These are phyloP conservation scores for Aurelia sp. DNA, from an alignment of 30 jellyfish, hydroid and myxozoan genomes.

Conservation along the genomic window DNA sequence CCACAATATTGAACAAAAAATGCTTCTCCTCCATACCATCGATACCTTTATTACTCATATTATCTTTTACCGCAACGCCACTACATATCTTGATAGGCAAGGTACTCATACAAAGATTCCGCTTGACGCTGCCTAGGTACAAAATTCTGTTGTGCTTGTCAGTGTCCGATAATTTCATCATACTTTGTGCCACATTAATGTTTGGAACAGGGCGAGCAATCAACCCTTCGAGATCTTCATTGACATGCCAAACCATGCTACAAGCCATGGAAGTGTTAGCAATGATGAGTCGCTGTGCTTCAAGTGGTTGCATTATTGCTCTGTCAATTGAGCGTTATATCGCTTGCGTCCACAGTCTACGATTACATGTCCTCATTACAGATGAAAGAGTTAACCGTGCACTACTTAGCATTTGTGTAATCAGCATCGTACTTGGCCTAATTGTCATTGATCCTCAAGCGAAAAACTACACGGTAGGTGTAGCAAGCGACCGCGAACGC, in stretches of 20 bases:
- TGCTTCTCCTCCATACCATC: too few relatives aligned
- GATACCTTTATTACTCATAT: too few relatives aligned
- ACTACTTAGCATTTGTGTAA: too few relatives aligned
- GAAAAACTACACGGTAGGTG: background rate
- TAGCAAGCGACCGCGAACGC: too few relatives aligned
- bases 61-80: too few relatives aligned
- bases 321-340: slow-evolving; percentile 22
- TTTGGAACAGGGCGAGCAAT: background rate
- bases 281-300: background rate
- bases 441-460: background rate
- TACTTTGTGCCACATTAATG: background rate
- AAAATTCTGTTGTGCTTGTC: slow-evolving; percentile 14
- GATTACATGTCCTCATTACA: too few relatives aligned
- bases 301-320: slow-evolving; percentile 22
- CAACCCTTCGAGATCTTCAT: background rate
- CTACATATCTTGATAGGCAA: too few relatives aligned
- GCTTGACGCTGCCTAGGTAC: slow-evolving; percentile 14
- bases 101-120: too few relatives aligned
- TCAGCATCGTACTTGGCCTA: background rate
- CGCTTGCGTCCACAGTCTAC: too few relatives aligned
- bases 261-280: background rate
- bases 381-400: too few relatives aligned
- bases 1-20: too few relatives aligned
- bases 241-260: slow-evolving; percentile 2
- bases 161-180: background rate